Evolutionary conservation across 2,888 invertebrate species (phyloP).

Genomic region (Tetragonisca angustula): DNA sequence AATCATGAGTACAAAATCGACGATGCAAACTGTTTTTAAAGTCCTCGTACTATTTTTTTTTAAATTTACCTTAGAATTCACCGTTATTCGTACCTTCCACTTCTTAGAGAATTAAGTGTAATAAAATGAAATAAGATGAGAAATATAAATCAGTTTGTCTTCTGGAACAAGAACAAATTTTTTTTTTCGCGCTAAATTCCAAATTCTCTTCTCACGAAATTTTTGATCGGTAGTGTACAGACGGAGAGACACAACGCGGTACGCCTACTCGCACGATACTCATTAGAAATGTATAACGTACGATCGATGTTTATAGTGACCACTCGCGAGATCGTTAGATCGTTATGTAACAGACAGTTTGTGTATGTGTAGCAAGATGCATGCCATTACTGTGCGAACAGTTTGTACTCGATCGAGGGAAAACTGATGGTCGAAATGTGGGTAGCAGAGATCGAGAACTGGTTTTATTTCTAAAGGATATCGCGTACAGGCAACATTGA

Average conservation of each 20-base stretch:
- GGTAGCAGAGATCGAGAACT: not conserved
- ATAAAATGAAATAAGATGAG: too few species aligned
- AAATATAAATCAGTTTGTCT: too few species aligned
- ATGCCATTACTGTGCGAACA: not conserved
- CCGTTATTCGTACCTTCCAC: too few species aligned
- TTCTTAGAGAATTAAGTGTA: too few species aligned
- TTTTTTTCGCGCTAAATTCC: too few species aligned
- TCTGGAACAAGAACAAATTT: too few species aligned
- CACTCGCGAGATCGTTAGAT: not conserved
- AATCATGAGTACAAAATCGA: too few species aligned
- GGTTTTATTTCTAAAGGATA: not conserved
- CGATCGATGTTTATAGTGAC: not conserved
- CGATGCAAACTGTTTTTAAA: too few species aligned
- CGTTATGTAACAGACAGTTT: constrained; percentile 1
- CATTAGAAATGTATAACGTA: constrained; percentile 9
- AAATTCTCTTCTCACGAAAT: not conserved
- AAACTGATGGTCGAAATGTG: not conserved
- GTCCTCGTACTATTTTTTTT: too few species aligned
- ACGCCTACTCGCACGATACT: constrained; percentile 37
- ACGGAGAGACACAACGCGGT: not conserved
- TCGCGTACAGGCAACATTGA: too few species aligned
- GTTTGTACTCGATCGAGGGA: constrained; percentile 12
- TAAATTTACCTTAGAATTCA: too few species aligned
- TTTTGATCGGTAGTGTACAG: not conserved
- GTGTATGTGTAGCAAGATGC: not conserved